Base-by-base conservation (phyloP, 2,888 invertebrate genomes). In the Glyphotaelius pellucidus region DNA sequence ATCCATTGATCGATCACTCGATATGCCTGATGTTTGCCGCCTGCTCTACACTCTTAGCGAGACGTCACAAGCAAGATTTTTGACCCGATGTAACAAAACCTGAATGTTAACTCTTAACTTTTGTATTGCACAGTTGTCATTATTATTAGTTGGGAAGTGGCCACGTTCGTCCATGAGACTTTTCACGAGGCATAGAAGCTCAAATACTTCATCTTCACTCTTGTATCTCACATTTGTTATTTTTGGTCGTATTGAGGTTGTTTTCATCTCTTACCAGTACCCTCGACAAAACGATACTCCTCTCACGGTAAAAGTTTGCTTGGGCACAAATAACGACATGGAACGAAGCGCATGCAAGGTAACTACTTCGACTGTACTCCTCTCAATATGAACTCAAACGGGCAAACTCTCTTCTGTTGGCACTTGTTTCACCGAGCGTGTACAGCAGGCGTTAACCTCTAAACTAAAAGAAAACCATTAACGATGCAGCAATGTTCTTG, bases 391-490 rank as follows among this genome's bases (percentile, higher is more conserved):
- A 19, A 52, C 52, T 52, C 52, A 19, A 52, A 52, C 19, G 1
- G 7, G 52, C 52, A 15, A 5, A 35, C 42, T 52, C 52, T 5
- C 19, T 15, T 52, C 52, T 52, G 52, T 52, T 52, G 19, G 19
- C 52, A 19, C 19, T 52, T 25, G 67, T 67, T 9, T 67, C 67
- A 67, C 67, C 67, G 67, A 67, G 67, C 7, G 2, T 67, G 67
- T n/a, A 25, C 0, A 67, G 67, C 67, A 67, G 67, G 12, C 7
- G 7, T 96, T 83, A 83, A 83, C 32, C 25, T 83, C 35, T 11
- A 67, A 25, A 67, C 19, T 9, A 25, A 25, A n/a, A 67, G 47
- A 47, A 67, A 83, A 90, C 19, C 12, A 47, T n/a, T 80, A 90
- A 88, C 88, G 92, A 42, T 88, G 90, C 38, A 90, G 87, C 92